Evolutionary conservation across 2,888 invertebrate genomes (phyloP), one percentile per base, ranked within the genome.

Genomic region (Tenthredo mesomela): DNA sequence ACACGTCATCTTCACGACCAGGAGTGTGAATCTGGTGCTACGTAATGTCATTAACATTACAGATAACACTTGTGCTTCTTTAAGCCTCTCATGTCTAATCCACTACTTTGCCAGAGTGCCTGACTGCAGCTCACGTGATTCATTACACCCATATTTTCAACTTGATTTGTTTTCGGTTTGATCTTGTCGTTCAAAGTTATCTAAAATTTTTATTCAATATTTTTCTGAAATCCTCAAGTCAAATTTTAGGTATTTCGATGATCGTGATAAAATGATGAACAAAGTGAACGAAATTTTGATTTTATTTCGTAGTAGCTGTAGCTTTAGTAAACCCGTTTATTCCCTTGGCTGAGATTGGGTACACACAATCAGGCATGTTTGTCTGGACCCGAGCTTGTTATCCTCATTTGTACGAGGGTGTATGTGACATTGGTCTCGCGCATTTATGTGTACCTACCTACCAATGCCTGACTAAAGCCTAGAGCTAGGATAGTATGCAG

Each of bases 311-410:
- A 80, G 12, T 40, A 61, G 37, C 18, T 12, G 37, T 21, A 37
- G 40, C 54, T 37, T 50, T 18, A 4, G 78, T 18, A 15, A 29
- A 61, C 80, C 47, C 67, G 33, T 50, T 87, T 87, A 86, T 88
- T 87, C 86, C 85, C 88, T 86, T 85, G 86, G 87, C 87, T 86
- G 87, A 87, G 88, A 88, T 89, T 88, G 87, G 88, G 88, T 88
- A 89, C 88, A 89, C 88, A 88, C 89, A 90, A 90, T 90, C 90
- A 90, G 88, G 87, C 87, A 85, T 90, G 90, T 90, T 90, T 90
- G 89, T 88, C 87, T 86, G 87, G 86, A 87, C 89, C 88, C 87
- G 87, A 40, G 89, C 89, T 90, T 89, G 90, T 90, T 90, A 90
- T 89, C 88, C 89, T 70, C 86, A 89, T 89, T 89, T 87, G 89